Evolutionary conservation across 2,888 invertebrate species (phyloP).

Genomic region (Dasysyrphus tricinctus): DNA sequence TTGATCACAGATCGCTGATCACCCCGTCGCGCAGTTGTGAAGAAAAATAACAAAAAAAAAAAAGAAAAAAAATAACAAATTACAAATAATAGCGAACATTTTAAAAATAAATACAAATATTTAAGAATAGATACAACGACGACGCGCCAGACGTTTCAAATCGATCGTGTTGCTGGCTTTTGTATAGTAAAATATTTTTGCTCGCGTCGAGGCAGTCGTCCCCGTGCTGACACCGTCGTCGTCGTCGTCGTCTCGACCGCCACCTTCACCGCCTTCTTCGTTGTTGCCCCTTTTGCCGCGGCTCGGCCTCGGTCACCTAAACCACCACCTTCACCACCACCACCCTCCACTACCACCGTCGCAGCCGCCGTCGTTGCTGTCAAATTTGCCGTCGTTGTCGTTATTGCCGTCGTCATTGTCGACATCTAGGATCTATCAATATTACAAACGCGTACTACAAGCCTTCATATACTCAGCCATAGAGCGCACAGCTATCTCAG

Average conservation of each 20-base stretch:
- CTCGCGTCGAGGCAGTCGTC: slow-evolving; percentile 65
- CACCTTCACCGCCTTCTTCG: slow-evolving; percentile 26
- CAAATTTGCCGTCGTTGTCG: slow-evolving; percentile 41
- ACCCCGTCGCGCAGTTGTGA: slow-evolving; percentile 59
- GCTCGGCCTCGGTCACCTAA: slow-evolving; percentile 41
- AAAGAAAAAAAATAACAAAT: slow-evolving; percentile 32
- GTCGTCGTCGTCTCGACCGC: slow-evolving; percentile 48
- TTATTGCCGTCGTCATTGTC: slow-evolving; percentile 55
- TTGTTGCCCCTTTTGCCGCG: slow-evolving; percentile 10
- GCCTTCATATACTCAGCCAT: slow-evolving; percentile 55
- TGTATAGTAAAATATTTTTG: slow-evolving; percentile 61
- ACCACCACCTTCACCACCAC: slow-evolving; percentile 20
- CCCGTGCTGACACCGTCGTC: slow-evolving; percentile 49
- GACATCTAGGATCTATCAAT: slow-evolving; percentile 72
- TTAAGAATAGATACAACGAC: slow-evolving; percentile 71
- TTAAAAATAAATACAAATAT: slow-evolving; percentile 68
- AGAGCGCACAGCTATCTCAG: slow-evolving; percentile 44
- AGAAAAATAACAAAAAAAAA: slow-evolving; percentile 53
- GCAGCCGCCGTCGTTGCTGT: slow-evolving; percentile 23
- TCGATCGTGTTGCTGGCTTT: slow-evolving; percentile 57
- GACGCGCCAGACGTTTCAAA: slow-evolving; percentile 73
- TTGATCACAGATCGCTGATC: slow-evolving; percentile 37
- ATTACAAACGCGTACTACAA: slow-evolving; percentile 68
- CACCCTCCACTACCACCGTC: slow-evolving; percentile 13
- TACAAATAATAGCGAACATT: slow-evolving; percentile 58